Conservation (phyloP, 2,797 vertebrate genomes). For the Dermochelys coriacea region DNA sequence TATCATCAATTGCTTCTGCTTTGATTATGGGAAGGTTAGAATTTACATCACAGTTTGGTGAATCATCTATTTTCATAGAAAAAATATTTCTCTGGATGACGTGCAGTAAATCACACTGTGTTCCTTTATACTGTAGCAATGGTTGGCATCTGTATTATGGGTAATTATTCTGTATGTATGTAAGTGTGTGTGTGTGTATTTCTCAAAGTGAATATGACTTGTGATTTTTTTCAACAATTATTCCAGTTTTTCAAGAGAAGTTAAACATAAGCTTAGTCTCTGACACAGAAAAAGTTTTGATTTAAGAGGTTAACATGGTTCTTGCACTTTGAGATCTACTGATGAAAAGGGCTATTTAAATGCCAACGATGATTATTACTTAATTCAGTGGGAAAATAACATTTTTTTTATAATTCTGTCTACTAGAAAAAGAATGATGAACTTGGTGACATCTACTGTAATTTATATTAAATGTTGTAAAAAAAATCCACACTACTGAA, state of each 20-base stretch:
- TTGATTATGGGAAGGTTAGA: neutral
- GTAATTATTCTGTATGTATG: neutral
- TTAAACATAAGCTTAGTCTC: neutral
- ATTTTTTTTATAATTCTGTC: neutral
- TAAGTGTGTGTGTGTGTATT: neutral
- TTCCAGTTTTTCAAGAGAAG: neutral
- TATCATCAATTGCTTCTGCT: neutral
- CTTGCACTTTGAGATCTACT: neutral
- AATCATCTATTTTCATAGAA: neutral
- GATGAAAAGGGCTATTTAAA: neutral
- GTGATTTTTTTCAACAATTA: neutral
- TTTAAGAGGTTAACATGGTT: neutral
- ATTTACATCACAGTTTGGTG: neutral
- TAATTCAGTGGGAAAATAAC: neutral
- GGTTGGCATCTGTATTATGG: neutral
- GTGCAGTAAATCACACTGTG: neutral
- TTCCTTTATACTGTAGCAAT: neutral
- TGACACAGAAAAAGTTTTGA: neutral
- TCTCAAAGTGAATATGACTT: neutral
- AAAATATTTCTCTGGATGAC: neutral
- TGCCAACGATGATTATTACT: neutral
- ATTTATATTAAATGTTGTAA: neutral
- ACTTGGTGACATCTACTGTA: neutral
- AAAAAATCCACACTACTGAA: neutral
- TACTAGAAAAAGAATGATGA: neutral